Percentiles rank a stretch among this genome's conserved stretches.
Evolutionary conservation across 2,797 vertebrate species (phyloP).

Genomic region (Malurus splendens): DNA sequence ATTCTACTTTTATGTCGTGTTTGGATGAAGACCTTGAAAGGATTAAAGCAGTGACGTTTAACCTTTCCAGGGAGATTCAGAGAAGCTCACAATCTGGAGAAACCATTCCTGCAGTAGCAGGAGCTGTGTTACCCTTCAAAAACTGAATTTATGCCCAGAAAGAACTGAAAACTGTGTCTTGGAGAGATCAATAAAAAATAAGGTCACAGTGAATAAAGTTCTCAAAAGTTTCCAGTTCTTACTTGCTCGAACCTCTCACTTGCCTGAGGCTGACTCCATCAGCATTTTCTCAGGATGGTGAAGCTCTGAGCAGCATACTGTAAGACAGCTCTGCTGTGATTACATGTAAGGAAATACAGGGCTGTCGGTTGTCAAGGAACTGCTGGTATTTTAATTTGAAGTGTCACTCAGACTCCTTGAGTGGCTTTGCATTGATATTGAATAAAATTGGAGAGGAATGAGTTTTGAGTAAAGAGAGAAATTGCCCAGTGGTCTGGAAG

Average conservation of each 20-base stretch:
- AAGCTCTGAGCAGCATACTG: neutral
- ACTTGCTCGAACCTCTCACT: neutral
- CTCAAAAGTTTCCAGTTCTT: slow-evolving; percentile 9
- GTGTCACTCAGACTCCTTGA: slow-evolving; percentile 24
- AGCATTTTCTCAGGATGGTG: slow-evolving; percentile 18
- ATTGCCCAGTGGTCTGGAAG: neutral
- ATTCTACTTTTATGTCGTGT: neutral
- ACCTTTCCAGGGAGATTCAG: neutral
- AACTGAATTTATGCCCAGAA: neutral
- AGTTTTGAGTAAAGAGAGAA: neutral
- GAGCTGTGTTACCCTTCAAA: neutral
- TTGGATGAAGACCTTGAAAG: neutral
- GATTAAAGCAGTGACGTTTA: neutral
- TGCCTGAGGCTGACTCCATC: slow-evolving; percentile 28
- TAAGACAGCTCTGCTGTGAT: slow-evolving; percentile 16
- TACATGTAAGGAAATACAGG: slow-evolving; percentile 20
- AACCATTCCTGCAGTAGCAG: neutral
- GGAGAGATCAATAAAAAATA: slow-evolving; percentile 6
- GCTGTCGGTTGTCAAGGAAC: neutral
- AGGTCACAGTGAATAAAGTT: slow-evolving; percentile 28
- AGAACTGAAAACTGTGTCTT: neutral
- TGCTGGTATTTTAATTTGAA: slow-evolving; percentile 40
- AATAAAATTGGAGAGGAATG: slow-evolving; percentile 20
- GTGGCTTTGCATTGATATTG: slow-evolving; percentile 4
- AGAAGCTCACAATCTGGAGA: neutral